Evolutionary conservation across 2,797 vertebrate genomes (phyloP), one percentile per base, ranked within the genome.

Genomic region (Cyclopterus lumpus): DNA sequence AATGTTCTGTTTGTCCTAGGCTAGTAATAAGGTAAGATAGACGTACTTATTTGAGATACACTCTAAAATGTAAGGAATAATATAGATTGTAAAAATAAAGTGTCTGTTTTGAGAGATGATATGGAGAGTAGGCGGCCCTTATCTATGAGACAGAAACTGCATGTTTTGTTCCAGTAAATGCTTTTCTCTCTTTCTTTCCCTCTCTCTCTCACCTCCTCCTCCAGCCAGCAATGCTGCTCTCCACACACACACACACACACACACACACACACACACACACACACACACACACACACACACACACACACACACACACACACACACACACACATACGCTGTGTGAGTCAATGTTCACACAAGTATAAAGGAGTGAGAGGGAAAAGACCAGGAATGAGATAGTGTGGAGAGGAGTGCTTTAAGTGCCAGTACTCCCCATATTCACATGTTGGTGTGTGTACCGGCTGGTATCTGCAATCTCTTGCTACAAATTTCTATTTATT

Each of bases 131-230:
- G 91, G 91, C 76, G 58, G 85, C 69, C 48, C 87, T 91, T 75
- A 89, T 92, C 91, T 85, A 78, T 76, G 80, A 89, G 87, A 89
- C 71, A 75, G 80, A 93, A 93, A 86, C 86, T 1, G 79, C 75
- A 75, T 86, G 84, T 89, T 88, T 91, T 89, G 88, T 91, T 88
- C 81, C 81, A 85, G 84, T 88, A 91, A 91, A 88, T 71, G 84
- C 80, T 87, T 79, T 71, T 77, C 77, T 76, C 78, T 79, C 73
- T 73, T 59, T 70, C 67, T 64, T 51, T 71, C 16, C 69, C 51
- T 62, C 40, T 72, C 76, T 82, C 81, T 85, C 81, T 86, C 80
- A 87, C 87, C 79, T 83, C 88, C 86, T 86, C 88, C 85, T 83
- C 82, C 84, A 81, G 71, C 80, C 85, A 83, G 81, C 77, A 84